Base-by-base conservation (phyloP, 2,888 invertebrate species). In the Eustalomyia histrio region DNA sequence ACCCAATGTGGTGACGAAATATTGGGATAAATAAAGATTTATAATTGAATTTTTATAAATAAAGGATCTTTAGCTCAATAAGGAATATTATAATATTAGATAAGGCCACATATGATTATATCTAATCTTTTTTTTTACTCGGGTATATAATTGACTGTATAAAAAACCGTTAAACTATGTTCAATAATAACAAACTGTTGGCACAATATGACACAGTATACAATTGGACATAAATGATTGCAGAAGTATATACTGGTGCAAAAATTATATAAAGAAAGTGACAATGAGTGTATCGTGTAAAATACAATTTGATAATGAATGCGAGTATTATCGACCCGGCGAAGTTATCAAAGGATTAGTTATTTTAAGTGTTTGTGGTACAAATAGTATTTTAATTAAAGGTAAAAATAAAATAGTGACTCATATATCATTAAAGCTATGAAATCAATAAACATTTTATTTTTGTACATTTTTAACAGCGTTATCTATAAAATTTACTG, bases 401-500 rank as follows among this genome's bases (percentile, higher is more conserved):
- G 87, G 88, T 89, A 82, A 76, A 47, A 67, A 14, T n/a, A 43
- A 35, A 33, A 53, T 16, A 18, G 83, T 86, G 84, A 87, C 67
- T 86, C 87, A 87, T 65, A 2, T 65, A 2, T n/a, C 16, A 39
- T 39, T 12, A 39, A 3, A 1, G 12, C 43, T 12, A 2, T 17
- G 33, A 53, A 65, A 24, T 55, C 39, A 73, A 65, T 16, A 18
- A 47, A 39, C 21, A n/a, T 7, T 29, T 71, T 5, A n/a, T 7
- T 29, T 71, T 5, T 55, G 35, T 29, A 29, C 1, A 29, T 29
- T 29, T 29, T 4, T 6, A 29, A 1, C 18, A 89, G 89, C 86
- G 9, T 81, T 89, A 52, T 84, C 84, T 2, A 58, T 88, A 29
- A 85, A 88, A 65, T 84, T 89, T 16, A 84, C 85, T 57, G 89